A percentile compares a stretch with the other conserved stretches of the same genome.
These are phyloP conservation scores for Yponomeuta sedellus DNA, from an alignment of 2,888 invertebrate species.

Conservation along the genomic window DNA sequence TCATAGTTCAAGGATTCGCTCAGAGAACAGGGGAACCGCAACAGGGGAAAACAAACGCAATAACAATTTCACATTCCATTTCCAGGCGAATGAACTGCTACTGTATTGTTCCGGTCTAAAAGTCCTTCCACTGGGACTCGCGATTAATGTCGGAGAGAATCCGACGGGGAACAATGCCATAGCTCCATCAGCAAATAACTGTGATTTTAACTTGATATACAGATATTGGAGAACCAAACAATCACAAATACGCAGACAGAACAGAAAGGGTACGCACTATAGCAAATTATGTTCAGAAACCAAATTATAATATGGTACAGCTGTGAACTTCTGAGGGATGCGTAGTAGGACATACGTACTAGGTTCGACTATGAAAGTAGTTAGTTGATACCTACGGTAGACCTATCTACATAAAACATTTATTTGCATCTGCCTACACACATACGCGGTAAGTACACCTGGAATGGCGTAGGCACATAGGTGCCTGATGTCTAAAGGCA, in stretches of 20 bases:
- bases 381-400: not conserved
- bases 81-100: constrained; percentile 35
- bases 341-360: no score
- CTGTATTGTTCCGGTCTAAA: constrained; percentile 31
- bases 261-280: not conserved
- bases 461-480: not conserved
- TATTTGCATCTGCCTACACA: not conserved
- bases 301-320: not conserved
- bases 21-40: not conserved
- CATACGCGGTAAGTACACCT: not conserved
- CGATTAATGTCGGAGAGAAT: constrained; percentile 6
- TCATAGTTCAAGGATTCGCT: not conserved
- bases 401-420: not conserved
- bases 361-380: no score
- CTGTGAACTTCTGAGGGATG: not conserved
- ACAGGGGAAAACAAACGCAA: constrained; percentile 27
- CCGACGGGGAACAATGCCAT: not conserved
- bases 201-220: not conserved
- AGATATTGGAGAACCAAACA: not conserved
- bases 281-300: not conserved
- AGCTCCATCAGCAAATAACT: not conserved
- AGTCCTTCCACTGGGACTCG: constrained; percentile 23
- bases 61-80: constrained; percentile 44
- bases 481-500: not conserved
- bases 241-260: not conserved